Evolutionary conservation across 2,797 vertebrate species (phyloP).

Genomic region (Sarcoramphus papa): DNA sequence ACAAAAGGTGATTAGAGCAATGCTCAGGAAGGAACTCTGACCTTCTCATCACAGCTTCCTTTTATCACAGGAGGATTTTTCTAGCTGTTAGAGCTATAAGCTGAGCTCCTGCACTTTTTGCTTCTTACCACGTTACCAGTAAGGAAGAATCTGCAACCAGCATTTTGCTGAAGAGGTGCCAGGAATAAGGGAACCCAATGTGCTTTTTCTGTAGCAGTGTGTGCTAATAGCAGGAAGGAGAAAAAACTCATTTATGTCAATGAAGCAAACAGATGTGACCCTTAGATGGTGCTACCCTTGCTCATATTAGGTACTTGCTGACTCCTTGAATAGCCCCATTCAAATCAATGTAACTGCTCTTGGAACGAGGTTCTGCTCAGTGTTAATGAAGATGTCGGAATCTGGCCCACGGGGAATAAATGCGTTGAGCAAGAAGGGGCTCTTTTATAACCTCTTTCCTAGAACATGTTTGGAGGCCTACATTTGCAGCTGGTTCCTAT

Average conservation of each 20-base stretch:
- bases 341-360: not conserved
- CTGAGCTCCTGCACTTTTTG: not conserved
- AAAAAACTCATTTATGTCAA: not conserved
- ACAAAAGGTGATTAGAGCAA: not conserved
- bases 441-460: conserved; percentile 56
- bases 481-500: conserved; percentile 58
- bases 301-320: conserved; percentile 20
- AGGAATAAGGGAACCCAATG: not conserved
- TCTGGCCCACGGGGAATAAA: not conserved
- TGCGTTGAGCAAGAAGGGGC: conserved; percentile 41
- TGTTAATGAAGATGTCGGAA: conserved; percentile 43
- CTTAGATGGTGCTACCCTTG: conserved; percentile 20
- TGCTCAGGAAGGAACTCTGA: not conserved
- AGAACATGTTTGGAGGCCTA: conserved; percentile 40
- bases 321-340: conserved; percentile 30
- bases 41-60: not conserved
- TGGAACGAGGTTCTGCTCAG: conserved; percentile 3
- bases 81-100: not conserved
- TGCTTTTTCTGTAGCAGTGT: not conserved
- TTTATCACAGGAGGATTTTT: not conserved
- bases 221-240: not conserved
- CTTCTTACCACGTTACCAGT: not conserved
- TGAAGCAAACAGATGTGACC: conserved; percentile 23
- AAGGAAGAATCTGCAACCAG: not conserved
- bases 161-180: not conserved